phyloP scores from a whole-genome alignment of 2,797 vertebrate species.

The Cryptoprocta ferox region DNA sequence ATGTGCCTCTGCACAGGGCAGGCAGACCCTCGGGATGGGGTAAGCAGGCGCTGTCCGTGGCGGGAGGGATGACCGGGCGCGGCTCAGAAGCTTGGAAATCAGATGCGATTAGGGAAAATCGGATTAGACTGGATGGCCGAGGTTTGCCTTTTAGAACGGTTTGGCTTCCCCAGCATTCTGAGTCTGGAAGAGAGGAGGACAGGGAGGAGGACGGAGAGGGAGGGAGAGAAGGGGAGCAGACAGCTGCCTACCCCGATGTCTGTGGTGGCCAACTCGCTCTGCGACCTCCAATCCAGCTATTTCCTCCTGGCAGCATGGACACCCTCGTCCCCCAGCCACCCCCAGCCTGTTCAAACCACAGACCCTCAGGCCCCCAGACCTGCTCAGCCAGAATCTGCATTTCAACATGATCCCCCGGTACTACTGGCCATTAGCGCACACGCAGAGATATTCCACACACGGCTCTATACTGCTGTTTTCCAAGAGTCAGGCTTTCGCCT shows the following conservation, averaged over 20 bases:
- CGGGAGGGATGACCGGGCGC: neutral
- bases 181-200: neutral
- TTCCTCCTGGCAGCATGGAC: rapidly evolving
- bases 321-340: no score
- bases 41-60: neutral
- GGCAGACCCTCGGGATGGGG: rapidly evolving
- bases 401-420: neutral
- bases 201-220: neutral
- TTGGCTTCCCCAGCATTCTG: neutral
- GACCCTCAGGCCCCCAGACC: neutral
- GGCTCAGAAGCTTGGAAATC: neutral
- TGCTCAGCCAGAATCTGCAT: neutral
- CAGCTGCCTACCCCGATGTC: neutral
- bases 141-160: constrained; percentile 12
- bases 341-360: neutral
- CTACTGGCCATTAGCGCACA: rapidly evolving
- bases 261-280: neutral
- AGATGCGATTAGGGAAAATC: constrained; percentile 47
- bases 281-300: neutral
- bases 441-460: rapidly evolving
- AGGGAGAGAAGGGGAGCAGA: neutral
- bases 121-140: neutral
- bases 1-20: neutral
- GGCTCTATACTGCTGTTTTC: neutral
- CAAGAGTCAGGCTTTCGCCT: neutral